phyloP scores from a whole-genome alignment of 2,113 vertebrate genomes.

The Epinephelus moara region DNA sequence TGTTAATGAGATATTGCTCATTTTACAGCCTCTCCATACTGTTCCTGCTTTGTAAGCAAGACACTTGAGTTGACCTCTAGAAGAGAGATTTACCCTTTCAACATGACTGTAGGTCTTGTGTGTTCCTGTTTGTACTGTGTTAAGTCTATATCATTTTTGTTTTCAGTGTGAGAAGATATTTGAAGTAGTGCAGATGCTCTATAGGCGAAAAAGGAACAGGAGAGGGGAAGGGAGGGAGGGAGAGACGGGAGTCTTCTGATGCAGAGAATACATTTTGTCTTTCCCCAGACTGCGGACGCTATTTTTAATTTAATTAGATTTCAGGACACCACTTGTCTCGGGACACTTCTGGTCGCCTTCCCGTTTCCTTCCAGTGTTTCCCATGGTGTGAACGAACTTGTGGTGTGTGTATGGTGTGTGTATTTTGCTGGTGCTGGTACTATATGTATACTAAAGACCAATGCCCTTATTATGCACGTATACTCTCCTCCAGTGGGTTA shows the following conservation, averaged over 20 bases:
- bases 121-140: slow-evolving; percentile 3
- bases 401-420: slow-evolving; percentile 24
- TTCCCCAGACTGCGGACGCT: slow-evolving; percentile 61
- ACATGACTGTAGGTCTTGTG: slow-evolving; percentile 16
- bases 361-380: slow-evolving; percentile 60
- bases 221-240: not conserved
- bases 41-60: slow-evolving; percentile 46
- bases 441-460: slow-evolving; percentile 14
- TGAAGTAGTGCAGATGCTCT: slow-evolving; percentile 31
- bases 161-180: slow-evolving; percentile 32
- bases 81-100: slow-evolving; percentile 15
- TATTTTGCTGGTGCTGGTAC: slow-evolving; percentile 8
- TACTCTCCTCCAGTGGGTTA: not conserved
- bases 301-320: slow-evolving; percentile 81
- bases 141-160: slow-evolving; percentile 8
- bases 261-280: slow-evolving; percentile 67
- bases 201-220: slow-evolving; percentile 25
- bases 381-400: slow-evolving; percentile 21
- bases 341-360: slow-evolving; percentile 53
- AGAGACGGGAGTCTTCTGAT: slow-evolving; percentile 42
- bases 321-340: slow-evolving; percentile 70
- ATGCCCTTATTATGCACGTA: not conserved
- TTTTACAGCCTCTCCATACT: slow-evolving; percentile 22
- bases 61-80: slow-evolving; percentile 59
- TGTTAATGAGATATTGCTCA: slow-evolving; percentile 38